Percentiles rank a stretch among this genome's conserved stretches.
phyloP scores from a whole-genome alignment of 2,113 vertebrate species.

The Drymodes brunneopygia region DNA sequence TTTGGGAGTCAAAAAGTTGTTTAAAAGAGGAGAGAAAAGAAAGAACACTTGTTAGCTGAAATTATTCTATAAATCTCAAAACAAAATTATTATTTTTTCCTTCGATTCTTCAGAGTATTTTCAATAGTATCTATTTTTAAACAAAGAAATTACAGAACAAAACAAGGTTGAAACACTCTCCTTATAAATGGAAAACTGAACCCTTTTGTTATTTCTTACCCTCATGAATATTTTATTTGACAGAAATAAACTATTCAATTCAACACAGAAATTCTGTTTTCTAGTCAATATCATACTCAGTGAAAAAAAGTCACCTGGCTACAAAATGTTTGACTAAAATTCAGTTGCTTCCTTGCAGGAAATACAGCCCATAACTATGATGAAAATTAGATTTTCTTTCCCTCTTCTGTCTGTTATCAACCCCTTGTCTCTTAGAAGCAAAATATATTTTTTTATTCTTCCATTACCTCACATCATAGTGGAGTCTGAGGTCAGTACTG shows the following conservation, averaged over 20 bases:
- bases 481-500: background rate
- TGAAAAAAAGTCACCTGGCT: background rate
- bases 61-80: background rate
- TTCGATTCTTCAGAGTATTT: background rate
- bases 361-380: background rate
- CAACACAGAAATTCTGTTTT: background rate
- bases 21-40: rapidly evolving
- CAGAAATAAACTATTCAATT: background rate
- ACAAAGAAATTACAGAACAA: background rate
- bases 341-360: background rate
- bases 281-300: background rate
- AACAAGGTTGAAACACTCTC: background rate
- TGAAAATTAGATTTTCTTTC: background rate
- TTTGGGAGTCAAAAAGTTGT: background rate
- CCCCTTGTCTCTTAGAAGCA: background rate
- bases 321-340: background rate
- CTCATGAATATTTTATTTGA: background rate
- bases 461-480: background rate
- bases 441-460: background rate
- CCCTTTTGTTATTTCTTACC: background rate
- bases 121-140: background rate
- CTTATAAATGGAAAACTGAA: background rate
- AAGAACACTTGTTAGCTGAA: background rate
- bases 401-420: background rate
- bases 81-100: background rate